These are phyloP conservation scores for Onychostoma macrolepis DNA, from an alignment of 2,113 vertebrate species.

Conservation along the genomic window DNA sequence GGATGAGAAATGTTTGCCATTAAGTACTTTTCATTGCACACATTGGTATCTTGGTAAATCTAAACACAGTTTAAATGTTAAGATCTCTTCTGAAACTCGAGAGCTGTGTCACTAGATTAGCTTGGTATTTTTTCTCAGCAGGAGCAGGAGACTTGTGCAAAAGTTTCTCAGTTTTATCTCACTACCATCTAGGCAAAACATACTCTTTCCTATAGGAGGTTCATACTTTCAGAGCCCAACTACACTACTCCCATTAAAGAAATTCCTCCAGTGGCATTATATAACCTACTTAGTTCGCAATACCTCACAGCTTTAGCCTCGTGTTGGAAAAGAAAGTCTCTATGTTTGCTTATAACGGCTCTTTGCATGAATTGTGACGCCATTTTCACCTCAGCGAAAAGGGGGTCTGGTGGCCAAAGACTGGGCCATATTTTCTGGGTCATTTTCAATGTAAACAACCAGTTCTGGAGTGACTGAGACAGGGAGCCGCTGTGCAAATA, in stretches of 20 bases:
- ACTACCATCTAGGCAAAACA: conserved; percentile 6
- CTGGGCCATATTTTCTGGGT: conserved; percentile 35
- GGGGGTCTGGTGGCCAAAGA: conserved; percentile 12
- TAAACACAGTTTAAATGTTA: background rate
- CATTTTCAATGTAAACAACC: conserved; percentile 54
- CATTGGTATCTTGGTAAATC: background rate
- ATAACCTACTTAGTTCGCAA: background rate
- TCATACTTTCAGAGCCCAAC: background rate
- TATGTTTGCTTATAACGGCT: background rate
- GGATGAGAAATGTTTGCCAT: no score
- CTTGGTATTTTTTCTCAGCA: background rate
- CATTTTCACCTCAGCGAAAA: conserved; percentile 30
- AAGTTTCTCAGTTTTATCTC: background rate
- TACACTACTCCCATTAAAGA: background rate
- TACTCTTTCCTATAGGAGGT: background rate
- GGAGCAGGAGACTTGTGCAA: background rate
- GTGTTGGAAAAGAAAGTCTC: background rate
- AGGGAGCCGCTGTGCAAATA: conserved; percentile 57
- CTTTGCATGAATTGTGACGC: background rate
- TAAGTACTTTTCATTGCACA: background rate
- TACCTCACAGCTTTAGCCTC: conserved; percentile 1
- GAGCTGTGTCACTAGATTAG: background rate
- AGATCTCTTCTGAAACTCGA: background rate
- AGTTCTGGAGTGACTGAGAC: conserved; percentile 27
- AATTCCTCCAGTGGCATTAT: conserved; percentile 13